Conservation (phyloP, 2,888 invertebrate genomes). For the Drosophila lacicola region DNA sequence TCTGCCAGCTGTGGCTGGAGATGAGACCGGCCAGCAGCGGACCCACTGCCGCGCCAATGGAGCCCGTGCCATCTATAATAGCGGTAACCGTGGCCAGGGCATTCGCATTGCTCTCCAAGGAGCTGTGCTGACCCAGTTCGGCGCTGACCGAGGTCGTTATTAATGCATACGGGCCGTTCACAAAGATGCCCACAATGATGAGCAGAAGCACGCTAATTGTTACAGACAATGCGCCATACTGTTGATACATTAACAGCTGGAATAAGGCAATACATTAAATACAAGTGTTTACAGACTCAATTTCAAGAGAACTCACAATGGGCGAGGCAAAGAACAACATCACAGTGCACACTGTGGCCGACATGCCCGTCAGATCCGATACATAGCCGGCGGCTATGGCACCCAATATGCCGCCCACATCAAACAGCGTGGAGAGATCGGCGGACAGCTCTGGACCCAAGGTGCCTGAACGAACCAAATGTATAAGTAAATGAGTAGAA, state of each 20-base stretch:
- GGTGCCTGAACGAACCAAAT: conserved; percentile 86
- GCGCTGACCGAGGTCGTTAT: conserved; percentile 98
- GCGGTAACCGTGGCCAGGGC: conserved; percentile 99
- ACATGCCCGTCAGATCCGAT: conserved; percentile 93
- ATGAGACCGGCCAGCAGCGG: conserved; percentile 95
- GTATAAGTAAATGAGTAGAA: not conserved
- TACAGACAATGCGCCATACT: conserved; percentile 88
- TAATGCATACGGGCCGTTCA: conserved; percentile 98
- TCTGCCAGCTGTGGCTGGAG: conserved; percentile 91
- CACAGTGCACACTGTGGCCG: conserved; percentile 93
- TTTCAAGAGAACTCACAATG: conserved; percentile 86
- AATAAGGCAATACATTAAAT: conserved; percentile 58
- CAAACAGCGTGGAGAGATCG: conserved; percentile 92
- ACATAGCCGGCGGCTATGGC: conserved; percentile 95
- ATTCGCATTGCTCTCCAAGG: conserved; percentile 92
- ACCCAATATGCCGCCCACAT: conserved; percentile 95
- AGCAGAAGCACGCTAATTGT: conserved; percentile 89
- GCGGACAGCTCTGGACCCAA: conserved; percentile 90
- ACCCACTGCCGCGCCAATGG: conserved; percentile 93
- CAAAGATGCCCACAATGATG: conserved; percentile 91
- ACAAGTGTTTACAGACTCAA: not conserved
- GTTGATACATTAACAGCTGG: conserved; percentile 93
- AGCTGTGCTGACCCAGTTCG: conserved; percentile 94
- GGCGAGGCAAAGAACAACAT: conserved; percentile 94
- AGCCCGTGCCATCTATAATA: conserved; percentile 98